Percentiles rank a stretch among this genome's conserved stretches.
Evolutionary conservation across 2,888 invertebrate species (phyloP).

Genomic region (Gastrophysa polygoni): DNA sequence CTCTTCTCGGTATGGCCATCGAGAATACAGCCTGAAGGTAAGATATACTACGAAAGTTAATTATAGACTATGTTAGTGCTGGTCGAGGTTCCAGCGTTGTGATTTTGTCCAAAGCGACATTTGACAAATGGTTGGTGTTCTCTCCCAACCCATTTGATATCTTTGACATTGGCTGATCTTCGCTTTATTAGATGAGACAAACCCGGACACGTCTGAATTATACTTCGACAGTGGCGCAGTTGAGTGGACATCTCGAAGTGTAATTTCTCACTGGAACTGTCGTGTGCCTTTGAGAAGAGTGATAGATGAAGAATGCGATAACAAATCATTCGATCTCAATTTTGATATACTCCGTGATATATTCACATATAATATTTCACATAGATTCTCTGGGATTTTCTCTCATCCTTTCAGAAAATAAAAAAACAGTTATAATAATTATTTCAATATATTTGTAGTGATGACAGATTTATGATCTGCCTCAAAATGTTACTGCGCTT

Average conservation of each 20-base stretch:
- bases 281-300: too few relatives aligned
- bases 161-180: constrained; percentile 44
- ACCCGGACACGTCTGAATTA: constrained; percentile 42
- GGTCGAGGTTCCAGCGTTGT: constrained; percentile 47
- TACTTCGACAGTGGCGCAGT: constrained; percentile 22
- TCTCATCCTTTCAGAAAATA: too few relatives aligned
- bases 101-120: constrained; percentile 54
- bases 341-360: too few relatives aligned
- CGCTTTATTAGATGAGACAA: constrained; percentile 41
- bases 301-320: too few relatives aligned
- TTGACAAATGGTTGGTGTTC: constrained; percentile 53
- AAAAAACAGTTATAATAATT: too few relatives aligned
- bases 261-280: too few relatives aligned
- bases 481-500: too few relatives aligned
- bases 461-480: too few relatives aligned
- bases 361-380: too few relatives aligned
- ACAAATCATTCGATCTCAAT: too few relatives aligned
- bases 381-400: too few relatives aligned
- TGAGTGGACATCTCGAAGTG: not conserved
- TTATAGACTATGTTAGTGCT: constrained; percentile 54
- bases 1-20: constrained; percentile 43
- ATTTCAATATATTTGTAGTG: too few relatives aligned
- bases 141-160: constrained; percentile 42
- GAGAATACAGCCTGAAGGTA: constrained; percentile 44
- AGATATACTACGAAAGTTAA: constrained; percentile 49